A percentile compares a stretch with the other conserved stretches of the same genome.
These are phyloP conservation scores for Falco rusticolus DNA, from an alignment of 2,797 vertebrate genomes.

Conservation along the genomic window DNA sequence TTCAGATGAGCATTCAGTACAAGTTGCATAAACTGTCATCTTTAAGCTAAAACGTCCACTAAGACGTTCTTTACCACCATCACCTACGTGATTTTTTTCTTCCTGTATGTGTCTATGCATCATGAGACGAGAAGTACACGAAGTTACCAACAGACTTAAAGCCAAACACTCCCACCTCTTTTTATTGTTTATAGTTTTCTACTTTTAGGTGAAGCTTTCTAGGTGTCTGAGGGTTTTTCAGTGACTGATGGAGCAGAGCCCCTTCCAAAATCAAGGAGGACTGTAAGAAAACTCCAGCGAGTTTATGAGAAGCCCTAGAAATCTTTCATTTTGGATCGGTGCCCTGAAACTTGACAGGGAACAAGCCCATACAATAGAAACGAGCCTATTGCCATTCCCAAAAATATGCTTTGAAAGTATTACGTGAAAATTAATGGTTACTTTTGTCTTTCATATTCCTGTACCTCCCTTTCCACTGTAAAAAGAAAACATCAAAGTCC, in stretches of 20 bases:
- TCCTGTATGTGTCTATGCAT: background rate
- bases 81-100: background rate
- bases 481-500: background rate
- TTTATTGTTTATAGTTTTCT: background rate
- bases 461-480: background rate
- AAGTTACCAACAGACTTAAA: background rate
- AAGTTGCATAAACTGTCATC: background rate
- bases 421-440: constrained; percentile 32
- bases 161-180: background rate
- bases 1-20: constrained; percentile 13
- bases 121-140: accelerated
- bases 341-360: background rate
- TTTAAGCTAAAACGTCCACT: background rate
- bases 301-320: background rate
- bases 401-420: background rate
- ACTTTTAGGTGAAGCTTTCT: background rate
- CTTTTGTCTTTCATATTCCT: constrained; percentile 13
- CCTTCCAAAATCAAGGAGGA: background rate
- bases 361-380: background rate
- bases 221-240: background rate
- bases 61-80: background rate
- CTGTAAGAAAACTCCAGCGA: background rate
- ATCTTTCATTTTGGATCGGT: background rate
- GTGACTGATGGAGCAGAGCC: background rate
- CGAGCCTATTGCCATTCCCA: accelerated